phyloP scores from a whole-genome alignment of 2,113 vertebrate genomes.

The Protobothrops flavoviridis region DNA sequence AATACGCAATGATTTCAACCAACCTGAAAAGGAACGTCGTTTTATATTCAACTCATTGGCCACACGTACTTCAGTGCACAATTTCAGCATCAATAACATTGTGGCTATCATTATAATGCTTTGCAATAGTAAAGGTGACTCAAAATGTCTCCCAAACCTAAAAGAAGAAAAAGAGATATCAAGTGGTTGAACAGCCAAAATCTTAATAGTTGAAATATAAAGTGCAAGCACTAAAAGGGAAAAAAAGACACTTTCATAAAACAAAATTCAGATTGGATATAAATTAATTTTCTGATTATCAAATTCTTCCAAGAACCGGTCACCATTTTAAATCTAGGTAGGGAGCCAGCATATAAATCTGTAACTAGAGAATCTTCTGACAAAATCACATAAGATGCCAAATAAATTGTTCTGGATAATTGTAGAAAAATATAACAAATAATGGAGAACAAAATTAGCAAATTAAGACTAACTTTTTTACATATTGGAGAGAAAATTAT shows the following conservation, averaged over 20 bases:
- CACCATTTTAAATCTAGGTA: neutral
- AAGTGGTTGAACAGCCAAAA: neutral
- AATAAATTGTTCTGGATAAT: neutral
- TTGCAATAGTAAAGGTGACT: slow-evolving; percentile 90
- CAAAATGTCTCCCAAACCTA: slow-evolving; percentile 91
- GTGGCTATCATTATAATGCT: slow-evolving; percentile 94
- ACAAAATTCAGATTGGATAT: neutral
- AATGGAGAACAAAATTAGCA: neutral
- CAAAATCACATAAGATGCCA: neutral
- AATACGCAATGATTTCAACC: slow-evolving; percentile 66
- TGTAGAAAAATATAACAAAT: neutral
- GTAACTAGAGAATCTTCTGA: neutral
- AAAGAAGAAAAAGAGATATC: neutral
- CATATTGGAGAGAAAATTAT: neutral
- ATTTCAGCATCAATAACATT: slow-evolving; percentile 92
- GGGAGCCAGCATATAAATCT: neutral
- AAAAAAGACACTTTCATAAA: neutral
- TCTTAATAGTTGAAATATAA: neutral
- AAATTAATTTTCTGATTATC: neutral
- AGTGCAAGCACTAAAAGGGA: neutral
- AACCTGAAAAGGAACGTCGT: slow-evolving; percentile 90
- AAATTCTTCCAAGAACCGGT: neutral
- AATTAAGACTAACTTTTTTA: neutral
- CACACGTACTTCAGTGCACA: slow-evolving; percentile 89
- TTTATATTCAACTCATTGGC: slow-evolving; percentile 82